phyloP scores from a whole-genome alignment of 2,113 vertebrate genomes.

The Amphiprion ocellaris region DNA sequence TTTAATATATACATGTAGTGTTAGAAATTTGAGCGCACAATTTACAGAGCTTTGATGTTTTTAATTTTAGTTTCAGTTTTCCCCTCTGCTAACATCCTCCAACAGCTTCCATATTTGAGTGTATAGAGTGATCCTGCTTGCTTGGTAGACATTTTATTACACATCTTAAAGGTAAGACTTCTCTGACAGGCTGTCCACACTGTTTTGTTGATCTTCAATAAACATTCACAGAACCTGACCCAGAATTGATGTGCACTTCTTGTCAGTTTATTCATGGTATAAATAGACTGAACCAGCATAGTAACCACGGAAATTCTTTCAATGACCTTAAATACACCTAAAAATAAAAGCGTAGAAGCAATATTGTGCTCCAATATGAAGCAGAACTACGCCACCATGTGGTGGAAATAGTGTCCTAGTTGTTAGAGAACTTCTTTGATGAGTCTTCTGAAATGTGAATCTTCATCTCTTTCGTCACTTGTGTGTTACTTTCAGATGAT shows the following conservation, averaged over 20 bases:
- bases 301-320: neutral
- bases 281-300: neutral
- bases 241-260: neutral
- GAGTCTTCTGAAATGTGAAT: conserved; percentile 29
- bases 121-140: conserved; percentile 68
- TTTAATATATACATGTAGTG: conserved; percentile 77
- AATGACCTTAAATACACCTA: conserved; percentile 3
- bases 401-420: conserved; percentile 24
- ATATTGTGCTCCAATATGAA: conserved; percentile 69
- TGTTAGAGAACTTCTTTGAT: neutral
- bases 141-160: conserved; percentile 75
- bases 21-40: conserved; percentile 68
- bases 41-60: conserved; percentile 64
- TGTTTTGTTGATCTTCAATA: conserved; percentile 84
- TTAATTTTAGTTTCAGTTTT: conserved; percentile 64
- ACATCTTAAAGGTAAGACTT: conserved; percentile 64
- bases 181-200: conserved; percentile 73
- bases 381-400: conserved; percentile 48
- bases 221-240: conserved; percentile 75
- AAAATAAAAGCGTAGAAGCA: neutral
- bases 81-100: conserved; percentile 62
- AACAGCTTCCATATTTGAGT: conserved; percentile 62
- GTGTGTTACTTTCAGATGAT: conserved; percentile 5
- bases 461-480: conserved; percentile 37
- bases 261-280: conserved; percentile 14